Base-by-base conservation (phyloP, 1,140 invertebrate genomes). In the Microplitis mediator region DNA sequence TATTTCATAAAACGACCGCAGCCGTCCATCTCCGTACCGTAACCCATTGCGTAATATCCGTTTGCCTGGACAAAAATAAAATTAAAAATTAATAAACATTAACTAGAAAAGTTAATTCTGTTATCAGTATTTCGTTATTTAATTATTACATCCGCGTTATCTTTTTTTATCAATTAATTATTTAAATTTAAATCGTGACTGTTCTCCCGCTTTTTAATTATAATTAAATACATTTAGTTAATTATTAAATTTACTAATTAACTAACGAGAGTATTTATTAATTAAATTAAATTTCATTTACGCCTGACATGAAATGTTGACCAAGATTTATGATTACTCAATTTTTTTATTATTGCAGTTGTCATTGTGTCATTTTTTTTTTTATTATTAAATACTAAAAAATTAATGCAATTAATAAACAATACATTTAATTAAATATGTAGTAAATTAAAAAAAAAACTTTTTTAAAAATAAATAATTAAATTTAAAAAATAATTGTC, bases 1-100 rank as follows among this genome's bases (percentile, higher is more conserved):
- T 94, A 94, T 86, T 96, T 97, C 85, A 97, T 93, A 77, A 91
- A 93, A 69, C 92, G 89, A 61, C 93, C 93, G 81, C 93, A 94
- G 79, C 92, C 91, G 81, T 94, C 93, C 91, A 94, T 92, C 76
- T 92, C 91, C 65, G 90, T 90, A 75, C 91, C 90, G 85, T 91
- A 92, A 39, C 91, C 92, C 92, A 93, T 93, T 56, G 51, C 67
- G 70, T 69, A 75, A 69, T 69, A 74, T 69, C 64, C 69, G 52
- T 62, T 68, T 63, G 64, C 65, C 74, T 75, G 52, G 31, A 74
- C 62, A 67, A 62, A 62, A 70, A 58, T 45, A 70, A 31, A n/a
- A 61, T 39, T 11, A 4, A 50, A 69, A 56, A 56, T 56, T 23
- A 56, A 56, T 23, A 45, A 45, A 45, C 39, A 45, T 9, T 11